Conservation (phyloP, 1,140 invertebrate species). For the Aphaenogaster ashmeadi region DNA sequence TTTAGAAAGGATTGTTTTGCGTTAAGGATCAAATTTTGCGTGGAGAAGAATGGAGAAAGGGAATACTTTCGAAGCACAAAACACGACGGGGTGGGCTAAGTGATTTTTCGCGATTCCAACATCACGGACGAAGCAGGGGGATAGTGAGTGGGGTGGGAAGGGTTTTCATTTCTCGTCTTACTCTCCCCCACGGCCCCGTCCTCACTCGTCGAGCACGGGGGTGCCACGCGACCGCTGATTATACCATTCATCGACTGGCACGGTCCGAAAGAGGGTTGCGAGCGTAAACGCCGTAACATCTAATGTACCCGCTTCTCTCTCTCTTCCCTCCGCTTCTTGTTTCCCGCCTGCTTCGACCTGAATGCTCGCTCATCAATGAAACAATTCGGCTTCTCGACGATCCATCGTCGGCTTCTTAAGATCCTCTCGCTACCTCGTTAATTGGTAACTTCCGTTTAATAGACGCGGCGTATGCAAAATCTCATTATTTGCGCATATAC, state of each 20-base stretch:
- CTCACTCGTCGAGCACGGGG: constrained; percentile 65
- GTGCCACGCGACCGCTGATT: constrained; percentile 87
- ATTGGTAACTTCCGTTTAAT: constrained; percentile 32
- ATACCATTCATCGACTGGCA: constrained; percentile 85
- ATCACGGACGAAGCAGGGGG: constrained; percentile 72
- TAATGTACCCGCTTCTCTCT: constrained; percentile 23
- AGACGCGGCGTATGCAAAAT: background rate
- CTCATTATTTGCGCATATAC: background rate
- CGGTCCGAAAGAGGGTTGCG: constrained; percentile 83
- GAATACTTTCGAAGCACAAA: constrained; percentile 1
- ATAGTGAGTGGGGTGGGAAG: background rate
- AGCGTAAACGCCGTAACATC: constrained; percentile 82
- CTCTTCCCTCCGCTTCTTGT: constrained; percentile 63
- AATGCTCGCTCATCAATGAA: constrained; percentile 87
- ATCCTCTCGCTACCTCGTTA: background rate
- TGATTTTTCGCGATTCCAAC: constrained; percentile 81
- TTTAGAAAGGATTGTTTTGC: background rate
- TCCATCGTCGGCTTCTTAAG: constrained; percentile 72
- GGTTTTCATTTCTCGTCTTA: constrained; percentile 44
- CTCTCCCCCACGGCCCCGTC: constrained; percentile 59
- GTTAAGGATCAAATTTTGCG: background rate
- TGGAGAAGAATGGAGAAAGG: background rate
- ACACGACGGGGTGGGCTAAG: constrained; percentile 68
- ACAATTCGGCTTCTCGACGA: constrained; percentile 82
- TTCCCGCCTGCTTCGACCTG: constrained; percentile 75